Evolutionary conservation across 2,797 vertebrate species (phyloP).

Genomic region (Phoxinus dragarum): DNA sequence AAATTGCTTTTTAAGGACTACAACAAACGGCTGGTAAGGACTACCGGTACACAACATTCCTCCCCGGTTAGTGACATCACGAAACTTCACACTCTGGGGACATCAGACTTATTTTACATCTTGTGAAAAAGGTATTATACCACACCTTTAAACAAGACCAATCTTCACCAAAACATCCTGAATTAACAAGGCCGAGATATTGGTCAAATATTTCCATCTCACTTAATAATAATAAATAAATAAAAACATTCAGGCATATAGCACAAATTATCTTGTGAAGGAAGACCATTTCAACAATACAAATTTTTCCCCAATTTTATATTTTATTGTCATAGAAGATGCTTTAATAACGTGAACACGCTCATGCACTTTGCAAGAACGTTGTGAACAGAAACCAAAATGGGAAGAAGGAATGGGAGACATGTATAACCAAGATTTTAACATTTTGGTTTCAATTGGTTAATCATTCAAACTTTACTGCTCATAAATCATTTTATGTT

Average conservation of each 20-base stretch:
- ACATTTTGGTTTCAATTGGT: slow-evolving; percentile 75
- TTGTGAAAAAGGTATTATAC: too few species aligned
- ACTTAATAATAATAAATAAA: too few species aligned
- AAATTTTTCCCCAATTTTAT: slow-evolving; percentile 85
- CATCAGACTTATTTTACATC: too few species aligned
- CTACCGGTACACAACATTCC: too few species aligned
- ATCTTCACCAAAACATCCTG: not conserved
- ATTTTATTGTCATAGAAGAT: slow-evolving; percentile 99
- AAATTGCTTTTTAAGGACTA: too few species aligned
- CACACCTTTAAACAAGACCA: too few species aligned
- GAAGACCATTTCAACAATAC: not conserved
- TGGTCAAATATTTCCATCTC: not conserved
- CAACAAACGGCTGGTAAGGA: too few species aligned
- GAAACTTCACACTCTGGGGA: too few species aligned
- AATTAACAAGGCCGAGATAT: not conserved
- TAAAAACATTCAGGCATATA: not conserved
- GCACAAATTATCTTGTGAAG: not conserved
- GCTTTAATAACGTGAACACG: slow-evolving; percentile 91
- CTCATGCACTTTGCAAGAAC: slow-evolving; percentile 83
- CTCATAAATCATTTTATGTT: slow-evolving; percentile 73
- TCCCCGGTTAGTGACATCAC: too few species aligned
- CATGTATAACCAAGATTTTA: slow-evolving; percentile 72
- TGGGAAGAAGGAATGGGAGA: slow-evolving; percentile 74
- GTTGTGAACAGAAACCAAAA: slow-evolving; percentile 73
- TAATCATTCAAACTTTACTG: slow-evolving; percentile 81